A percentile compares a stretch with the other conserved stretches of the same genome.
phyloP scores from a whole-genome alignment of 2,888 invertebrate species.

The Scrobipalpa atriplicella region DNA sequence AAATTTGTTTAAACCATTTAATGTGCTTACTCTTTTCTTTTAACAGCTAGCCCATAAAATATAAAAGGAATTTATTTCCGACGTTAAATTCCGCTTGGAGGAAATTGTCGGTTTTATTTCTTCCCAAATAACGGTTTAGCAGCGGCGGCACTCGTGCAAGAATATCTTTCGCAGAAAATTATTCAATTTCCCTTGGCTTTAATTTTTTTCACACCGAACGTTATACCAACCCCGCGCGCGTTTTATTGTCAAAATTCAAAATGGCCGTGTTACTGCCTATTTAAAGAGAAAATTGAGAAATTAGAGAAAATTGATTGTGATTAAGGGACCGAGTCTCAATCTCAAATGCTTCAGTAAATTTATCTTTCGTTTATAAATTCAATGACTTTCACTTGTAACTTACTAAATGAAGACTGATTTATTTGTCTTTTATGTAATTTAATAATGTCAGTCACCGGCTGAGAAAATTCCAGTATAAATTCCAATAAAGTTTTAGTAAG shows the following conservation, averaged over 20 bases:
- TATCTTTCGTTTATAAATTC: constrained; percentile 4
- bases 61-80: constrained; percentile 47
- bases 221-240: constrained; percentile 34
- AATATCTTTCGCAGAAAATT: constrained; percentile 55
- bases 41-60: constrained; percentile 36
- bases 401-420: neutral
- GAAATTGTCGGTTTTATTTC: constrained; percentile 58
- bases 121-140: constrained; percentile 55
- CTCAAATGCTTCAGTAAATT: constrained; percentile 1
- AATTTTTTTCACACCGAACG: constrained; percentile 39
- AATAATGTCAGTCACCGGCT: neutral
- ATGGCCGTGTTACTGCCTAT: constrained; percentile 34
- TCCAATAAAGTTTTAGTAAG: no score
- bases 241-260: constrained; percentile 44
- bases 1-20: no score
- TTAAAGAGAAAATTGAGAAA: constrained; percentile 34
- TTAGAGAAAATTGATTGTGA: constrained; percentile 26
- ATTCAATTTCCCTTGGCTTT: constrained; percentile 49
- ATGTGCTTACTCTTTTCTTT: neutral
- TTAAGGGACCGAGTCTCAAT: neutral
- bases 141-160: constrained; percentile 45
- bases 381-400: neutral
- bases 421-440: constrained; percentile 1
- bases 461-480: no score
- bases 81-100: constrained; percentile 51